Base-by-base conservation (phyloP, 2,888 invertebrate species). In the Drosophila nr. perissopoda region DNA sequence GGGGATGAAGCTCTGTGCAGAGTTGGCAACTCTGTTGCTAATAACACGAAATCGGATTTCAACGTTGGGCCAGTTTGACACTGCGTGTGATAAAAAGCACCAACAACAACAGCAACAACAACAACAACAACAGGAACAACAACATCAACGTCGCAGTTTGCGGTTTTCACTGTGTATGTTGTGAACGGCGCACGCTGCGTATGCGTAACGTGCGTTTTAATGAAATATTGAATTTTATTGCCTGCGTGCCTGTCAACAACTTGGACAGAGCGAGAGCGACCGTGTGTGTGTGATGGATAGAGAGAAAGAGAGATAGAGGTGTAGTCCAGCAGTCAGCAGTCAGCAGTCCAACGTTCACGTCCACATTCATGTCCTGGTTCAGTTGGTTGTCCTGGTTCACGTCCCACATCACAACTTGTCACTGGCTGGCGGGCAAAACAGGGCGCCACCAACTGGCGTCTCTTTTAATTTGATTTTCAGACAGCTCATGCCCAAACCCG, bases 171-270 rank as follows among this genome's bases (percentile, higher is more conserved):
- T 21, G 27, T 48, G 2, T 46, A 8, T 46, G 46, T 21, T 8
- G 33, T 34, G 29, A 21, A 21, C 10, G 57, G 48, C 83, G 49
- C 74, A 90, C 89, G 90, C 89, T 74, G 90, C 86, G 89, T 90
- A 89, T 89, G 88, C 88, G 89, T 89, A 87, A 81, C 83, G 79
- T 81, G 88, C 88, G 85, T 82, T 91, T 91, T 90, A 91, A 91
- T 91, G 89, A 91, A 91, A 91, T 91, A 91, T 91, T 91, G 90
- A 91, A 91, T 91, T 91, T 91, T 91, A 91, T 91, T 91, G 91
- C 88, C 91, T 91, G 91, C 90, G 90, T 91, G 91, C 88, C 90
- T 91, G 90, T 91, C 91, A 91, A 89, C 91, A 88, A 91, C 90
- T 91, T 81, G 70, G 63, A 38, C 60, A 36, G 53, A 49, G 27